These are phyloP conservation scores for Eristalinus sepulchralis DNA, from an alignment of 2,888 invertebrate genomes.

Conservation along the genomic window DNA sequence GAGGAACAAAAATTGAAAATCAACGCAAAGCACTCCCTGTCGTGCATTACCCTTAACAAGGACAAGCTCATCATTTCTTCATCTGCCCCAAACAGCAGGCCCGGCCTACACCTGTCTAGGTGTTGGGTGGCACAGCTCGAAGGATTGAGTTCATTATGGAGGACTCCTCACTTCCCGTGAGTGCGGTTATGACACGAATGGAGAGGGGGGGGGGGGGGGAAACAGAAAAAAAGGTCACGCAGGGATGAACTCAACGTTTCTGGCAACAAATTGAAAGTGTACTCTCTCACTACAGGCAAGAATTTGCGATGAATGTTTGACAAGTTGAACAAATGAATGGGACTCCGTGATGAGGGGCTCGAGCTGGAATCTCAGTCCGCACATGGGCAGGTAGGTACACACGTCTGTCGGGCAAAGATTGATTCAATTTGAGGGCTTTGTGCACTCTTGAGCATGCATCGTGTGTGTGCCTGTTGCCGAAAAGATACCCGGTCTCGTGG, in stretches of 20 bases:
- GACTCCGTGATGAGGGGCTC: neutral
- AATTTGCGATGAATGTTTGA: conserved; percentile 20
- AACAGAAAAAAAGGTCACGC: neutral
- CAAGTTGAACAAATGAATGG: neutral
- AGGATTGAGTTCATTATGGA: neutral
- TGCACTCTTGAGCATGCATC: neutral
- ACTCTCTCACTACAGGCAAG: neutral
- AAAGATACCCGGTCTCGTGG: neutral
- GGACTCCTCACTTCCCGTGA: neutral
- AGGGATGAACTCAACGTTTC: conserved; percentile 9
- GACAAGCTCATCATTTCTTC: conserved; percentile 23
- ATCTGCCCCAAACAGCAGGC: neutral
- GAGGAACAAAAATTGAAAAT: neutral
- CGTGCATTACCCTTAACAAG: conserved; percentile 28
- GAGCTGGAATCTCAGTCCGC: neutral
- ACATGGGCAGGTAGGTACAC: neutral
- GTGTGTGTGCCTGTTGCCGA: neutral
- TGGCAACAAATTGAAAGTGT: conserved; percentile 28
- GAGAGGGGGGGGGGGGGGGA: neutral
- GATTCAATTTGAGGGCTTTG: conserved; percentile 5
- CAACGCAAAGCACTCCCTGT: neutral
- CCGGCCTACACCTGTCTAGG: neutral
- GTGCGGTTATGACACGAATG: neutral
- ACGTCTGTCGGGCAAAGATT: neutral
- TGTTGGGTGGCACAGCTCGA: neutral